Base-by-base conservation (phyloP, 1,140 invertebrate genomes). In the fruit fly (Drosophila melanogaster) region DNA sequence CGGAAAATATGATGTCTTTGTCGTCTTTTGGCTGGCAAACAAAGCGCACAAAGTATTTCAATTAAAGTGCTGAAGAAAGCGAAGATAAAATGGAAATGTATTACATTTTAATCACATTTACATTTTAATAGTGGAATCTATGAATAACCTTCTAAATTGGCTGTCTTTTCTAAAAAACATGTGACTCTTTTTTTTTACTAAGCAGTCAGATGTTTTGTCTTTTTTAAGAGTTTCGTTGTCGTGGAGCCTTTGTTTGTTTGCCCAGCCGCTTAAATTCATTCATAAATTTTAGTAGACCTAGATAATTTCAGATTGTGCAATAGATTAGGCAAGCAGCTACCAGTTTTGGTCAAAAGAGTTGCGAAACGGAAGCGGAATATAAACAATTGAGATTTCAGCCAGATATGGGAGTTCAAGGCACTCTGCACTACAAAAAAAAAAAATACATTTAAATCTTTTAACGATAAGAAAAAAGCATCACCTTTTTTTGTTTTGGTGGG, bases 21-120 rank as follows among this genome's bases (percentile, higher is more conserved):
- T 62, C 38, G 26, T 44, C 11, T 43, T 19, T 26, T 12, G 11
- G 8, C 15, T 33, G 46, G 4, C 38, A 47, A 62, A 67, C 54
- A 72, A 72, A 64, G 64, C 71, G 60, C 67, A 79, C 73, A 60
- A 79, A 71, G 80, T 83, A 71, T 83, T 79, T 84, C 64, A 83
- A 83, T 84, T 83, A 79, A 76, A 80, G 59, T 69, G 56, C 55
- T 50, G 44, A 44, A 43, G 43, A 65, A 49, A 40, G 12, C 2
- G 19, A 22, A 22, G 10, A 1, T 1, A 2, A 44, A 44, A 44
- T 3, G 5, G 10, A 33, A 37, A 19, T 51, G 15, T 35, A 10
- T 19, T 50, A n/a, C 11, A 33, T 50, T 38, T 14, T 14, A 30
- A 30, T 30, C 30, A 30, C 2, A 30, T 30, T 30, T 7, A 7